A percentile compares a stretch with the other conserved stretches of the same genome.
Conservation (phyloP, 2,113 vertebrate species). For the Gymnobelideus leadbeateri region DNA sequence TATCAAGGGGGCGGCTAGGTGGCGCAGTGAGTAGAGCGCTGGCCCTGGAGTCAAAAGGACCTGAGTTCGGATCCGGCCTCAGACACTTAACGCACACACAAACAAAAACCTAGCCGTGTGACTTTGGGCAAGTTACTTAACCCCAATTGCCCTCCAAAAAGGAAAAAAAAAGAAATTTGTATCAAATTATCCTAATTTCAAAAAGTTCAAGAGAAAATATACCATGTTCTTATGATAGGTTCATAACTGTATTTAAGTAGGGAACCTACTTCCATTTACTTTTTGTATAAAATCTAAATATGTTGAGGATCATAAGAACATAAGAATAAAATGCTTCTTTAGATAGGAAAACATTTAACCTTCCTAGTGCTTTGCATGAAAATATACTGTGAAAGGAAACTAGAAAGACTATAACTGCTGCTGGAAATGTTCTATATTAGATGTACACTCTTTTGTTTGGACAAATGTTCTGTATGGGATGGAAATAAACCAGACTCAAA, state of each 20-base stretch:
- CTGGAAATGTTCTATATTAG: conserved; percentile 88
- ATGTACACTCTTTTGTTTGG: conserved; percentile 88
- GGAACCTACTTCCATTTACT: conserved; percentile 82
- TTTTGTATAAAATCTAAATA: conserved; percentile 88
- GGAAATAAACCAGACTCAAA: conserved; percentile 88
- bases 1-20: too few species aligned
- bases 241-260: conserved; percentile 83
- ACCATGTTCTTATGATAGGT: conserved; percentile 83
- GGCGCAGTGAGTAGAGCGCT: too few species aligned
- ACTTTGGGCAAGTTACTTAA: too few species aligned
- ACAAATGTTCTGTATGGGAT: conserved; percentile 87
- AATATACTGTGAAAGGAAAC: conserved; percentile 87
- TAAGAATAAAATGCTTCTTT: conserved; percentile 84
- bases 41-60: too few species aligned
- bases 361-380: conserved; percentile 89
- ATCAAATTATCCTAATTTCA: conserved; percentile 86
- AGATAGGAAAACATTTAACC: conserved; percentile 85
- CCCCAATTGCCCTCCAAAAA: too few species aligned
- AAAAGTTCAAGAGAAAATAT: conserved; percentile 83
- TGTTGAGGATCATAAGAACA: conserved; percentile 84
- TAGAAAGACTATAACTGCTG: conserved; percentile 85
- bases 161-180: conserved; percentile 88
- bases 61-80: too few species aligned
- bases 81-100: too few species aligned
- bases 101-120: too few species aligned